These are phyloP conservation scores for Anaspis maculata DNA, from an alignment of 2,888 invertebrate species.

Conservation along the genomic window DNA sequence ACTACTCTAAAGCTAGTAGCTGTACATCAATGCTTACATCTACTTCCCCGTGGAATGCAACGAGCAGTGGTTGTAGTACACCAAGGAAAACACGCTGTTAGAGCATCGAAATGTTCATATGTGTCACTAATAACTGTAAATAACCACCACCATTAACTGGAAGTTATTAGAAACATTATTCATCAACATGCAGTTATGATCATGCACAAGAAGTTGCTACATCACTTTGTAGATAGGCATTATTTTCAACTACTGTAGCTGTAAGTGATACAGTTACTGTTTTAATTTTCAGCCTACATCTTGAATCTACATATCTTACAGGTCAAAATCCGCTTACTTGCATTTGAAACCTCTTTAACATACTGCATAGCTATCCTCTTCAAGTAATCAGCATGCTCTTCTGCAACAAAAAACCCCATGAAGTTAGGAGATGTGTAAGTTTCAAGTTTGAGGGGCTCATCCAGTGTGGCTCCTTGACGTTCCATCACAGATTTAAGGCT, in stretches of 20 bases:
- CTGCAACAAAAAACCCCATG: slow-evolving; percentile 83
- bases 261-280: no score
- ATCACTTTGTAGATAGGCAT: no score
- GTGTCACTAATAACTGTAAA: slow-evolving; percentile 61
- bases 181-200: no score
- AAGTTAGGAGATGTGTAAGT: slow-evolving; percentile 81
- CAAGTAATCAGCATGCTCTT: slow-evolving; percentile 72
- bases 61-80: slow-evolving; percentile 55
- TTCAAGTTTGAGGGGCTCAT: slow-evolving; percentile 63
- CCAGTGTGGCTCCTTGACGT: slow-evolving; percentile 57
- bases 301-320: no score
- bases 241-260: no score
- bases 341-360: slow-evolving; percentile 68
- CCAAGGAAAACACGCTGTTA: slow-evolving; percentile 73
- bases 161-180: no score
- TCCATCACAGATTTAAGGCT: slow-evolving; percentile 69
- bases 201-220: no score
- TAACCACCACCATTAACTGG: slow-evolving; percentile 25
- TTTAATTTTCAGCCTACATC: no score
- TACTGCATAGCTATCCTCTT: slow-evolving; percentile 72
- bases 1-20: slow-evolving; percentile 4
- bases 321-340: slow-evolving; percentile 64
- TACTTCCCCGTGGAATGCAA: slow-evolving; percentile 53
- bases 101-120: slow-evolving; percentile 65
- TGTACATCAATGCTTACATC: slow-evolving; percentile 46